Conservation (phyloP, 2,888 invertebrate genomes). For the Schizotus pectinicornis region DNA sequence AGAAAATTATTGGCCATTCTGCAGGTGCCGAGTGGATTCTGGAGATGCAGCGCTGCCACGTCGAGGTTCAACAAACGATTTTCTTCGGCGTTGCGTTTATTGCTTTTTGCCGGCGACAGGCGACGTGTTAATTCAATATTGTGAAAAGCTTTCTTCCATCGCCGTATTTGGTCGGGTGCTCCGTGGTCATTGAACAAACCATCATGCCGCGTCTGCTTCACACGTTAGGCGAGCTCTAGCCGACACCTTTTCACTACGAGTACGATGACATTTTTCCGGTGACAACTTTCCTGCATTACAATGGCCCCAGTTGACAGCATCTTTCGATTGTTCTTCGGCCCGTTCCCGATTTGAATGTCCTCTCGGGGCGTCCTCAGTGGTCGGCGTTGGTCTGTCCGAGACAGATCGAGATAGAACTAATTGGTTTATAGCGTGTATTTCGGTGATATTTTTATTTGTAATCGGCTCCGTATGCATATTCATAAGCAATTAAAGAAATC, state of each 20-base stretch:
- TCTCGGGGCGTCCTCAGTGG: constrained; percentile 20
- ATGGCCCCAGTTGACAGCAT: constrained; percentile 20
- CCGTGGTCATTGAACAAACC: too few species aligned
- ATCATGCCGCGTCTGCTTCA: too few species aligned
- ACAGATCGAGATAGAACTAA: constrained; percentile 46
- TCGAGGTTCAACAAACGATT: too few species aligned
- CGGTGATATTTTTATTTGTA: constrained; percentile 47
- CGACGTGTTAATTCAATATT: too few species aligned
- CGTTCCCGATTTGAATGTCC: constrained; percentile 25
- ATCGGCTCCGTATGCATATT: constrained; percentile 43
- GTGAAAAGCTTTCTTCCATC: too few species aligned
- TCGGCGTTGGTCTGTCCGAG: constrained; percentile 35
- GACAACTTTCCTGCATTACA: constrained; percentile 11
- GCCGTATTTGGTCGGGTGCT: too few species aligned
- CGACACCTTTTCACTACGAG: constrained; percentile 1
- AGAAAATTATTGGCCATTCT: too few species aligned
- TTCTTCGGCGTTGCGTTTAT: too few species aligned
- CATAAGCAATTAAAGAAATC: constrained; percentile 45
- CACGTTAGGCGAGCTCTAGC: not conserved
- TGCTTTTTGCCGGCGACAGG: too few species aligned
- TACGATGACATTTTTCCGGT: not conserved
- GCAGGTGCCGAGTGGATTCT: too few species aligned
- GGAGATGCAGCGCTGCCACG: too few species aligned
- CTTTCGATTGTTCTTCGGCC: constrained; percentile 24
- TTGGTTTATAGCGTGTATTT: constrained; percentile 47